These are phyloP conservation scores for Pterobdella sp. DNA, from an alignment of 2,888 invertebrate genomes.

Conservation along the genomic window DNA sequence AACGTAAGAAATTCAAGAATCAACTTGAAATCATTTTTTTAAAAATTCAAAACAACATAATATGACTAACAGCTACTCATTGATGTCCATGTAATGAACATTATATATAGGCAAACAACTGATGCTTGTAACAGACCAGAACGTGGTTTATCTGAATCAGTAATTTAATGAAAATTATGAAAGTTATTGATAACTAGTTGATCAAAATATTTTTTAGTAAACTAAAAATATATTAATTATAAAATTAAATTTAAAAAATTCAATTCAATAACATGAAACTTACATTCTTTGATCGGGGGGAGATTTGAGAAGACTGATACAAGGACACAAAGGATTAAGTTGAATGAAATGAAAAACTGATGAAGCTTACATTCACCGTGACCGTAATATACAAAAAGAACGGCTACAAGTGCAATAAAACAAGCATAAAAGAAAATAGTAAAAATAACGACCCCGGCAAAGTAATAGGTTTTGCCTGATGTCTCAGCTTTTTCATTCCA, in stretches of 20 bases:
- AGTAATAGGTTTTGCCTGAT: constrained; percentile 75
- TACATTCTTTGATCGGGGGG: constrained; percentile 77
- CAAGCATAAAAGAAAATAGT: constrained; percentile 74
- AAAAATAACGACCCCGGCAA: constrained; percentile 55
- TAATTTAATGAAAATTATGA: background rate
- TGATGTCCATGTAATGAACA: constrained; percentile 96
- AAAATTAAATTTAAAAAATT: background rate
- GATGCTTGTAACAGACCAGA: constrained; percentile 88
- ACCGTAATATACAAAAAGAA: constrained; percentile 79
- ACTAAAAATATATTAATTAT: background rate
- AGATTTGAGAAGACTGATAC: constrained; percentile 78
- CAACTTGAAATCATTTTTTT: background rate
- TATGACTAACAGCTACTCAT: constrained; percentile 63
- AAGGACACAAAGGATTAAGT: constrained; percentile 76
- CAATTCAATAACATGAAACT: constrained; percentile 29
- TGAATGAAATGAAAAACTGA: constrained; percentile 93
- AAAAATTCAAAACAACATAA: background rate
- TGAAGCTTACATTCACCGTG: constrained; percentile 71
- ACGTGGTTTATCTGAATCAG: constrained; percentile 64
- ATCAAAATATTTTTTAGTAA: too few relatives aligned
- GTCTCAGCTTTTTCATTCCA: constrained; percentile 93
- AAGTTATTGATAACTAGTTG: background rate
- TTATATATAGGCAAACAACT: constrained; percentile 80
- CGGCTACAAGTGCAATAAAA: constrained; percentile 69
- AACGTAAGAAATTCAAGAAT: background rate